Percentiles rank a stretch among this genome's conserved stretches.
These are phyloP conservation scores for Martes martes DNA, from an alignment of 2,113 vertebrate species.

Conservation along the genomic window DNA sequence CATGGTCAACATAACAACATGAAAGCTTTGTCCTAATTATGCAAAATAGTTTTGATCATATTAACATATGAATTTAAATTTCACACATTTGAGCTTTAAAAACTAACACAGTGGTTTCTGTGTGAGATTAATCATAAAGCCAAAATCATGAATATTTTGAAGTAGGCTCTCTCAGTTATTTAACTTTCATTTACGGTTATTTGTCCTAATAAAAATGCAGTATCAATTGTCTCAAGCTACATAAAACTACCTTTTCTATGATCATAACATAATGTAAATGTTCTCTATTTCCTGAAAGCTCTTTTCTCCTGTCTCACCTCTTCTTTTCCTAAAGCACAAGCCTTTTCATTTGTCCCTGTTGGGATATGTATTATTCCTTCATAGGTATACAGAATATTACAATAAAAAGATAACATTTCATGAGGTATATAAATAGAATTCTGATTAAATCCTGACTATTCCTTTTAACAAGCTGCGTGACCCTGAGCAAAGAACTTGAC, in stretches of 20 bases:
- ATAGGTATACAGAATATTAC: not conserved
- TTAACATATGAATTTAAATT: slow-evolving; percentile 69
- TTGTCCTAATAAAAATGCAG: not conserved
- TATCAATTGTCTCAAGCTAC: not conserved
- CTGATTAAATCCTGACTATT: slow-evolving; percentile 35
- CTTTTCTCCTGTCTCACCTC: not conserved
- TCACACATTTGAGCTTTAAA: slow-evolving; percentile 76
- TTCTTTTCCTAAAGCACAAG: not conserved
- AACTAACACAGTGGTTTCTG: slow-evolving; percentile 28
- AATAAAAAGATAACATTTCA: not conserved
- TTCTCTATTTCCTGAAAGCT: not conserved
- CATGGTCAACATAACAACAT: slow-evolving; percentile 49
- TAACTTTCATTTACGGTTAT: not conserved
- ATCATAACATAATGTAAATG: not conserved
- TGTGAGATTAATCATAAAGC: slow-evolving; percentile 62
- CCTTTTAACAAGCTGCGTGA: not conserved
- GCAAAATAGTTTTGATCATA: slow-evolving; percentile 66
- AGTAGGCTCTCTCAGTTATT: slow-evolving; percentile 25
- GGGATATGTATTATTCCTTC: not conserved
- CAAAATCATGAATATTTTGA: slow-evolving; percentile 55
- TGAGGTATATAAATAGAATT: not conserved
- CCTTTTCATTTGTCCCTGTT: not conserved
- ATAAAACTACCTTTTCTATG: not conserved
- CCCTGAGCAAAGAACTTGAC: not conserved
- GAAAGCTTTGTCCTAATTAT: slow-evolving; percentile 71